Conservation (phyloP, 2,888 invertebrate genomes). For the Apodemia zela region DNA sequence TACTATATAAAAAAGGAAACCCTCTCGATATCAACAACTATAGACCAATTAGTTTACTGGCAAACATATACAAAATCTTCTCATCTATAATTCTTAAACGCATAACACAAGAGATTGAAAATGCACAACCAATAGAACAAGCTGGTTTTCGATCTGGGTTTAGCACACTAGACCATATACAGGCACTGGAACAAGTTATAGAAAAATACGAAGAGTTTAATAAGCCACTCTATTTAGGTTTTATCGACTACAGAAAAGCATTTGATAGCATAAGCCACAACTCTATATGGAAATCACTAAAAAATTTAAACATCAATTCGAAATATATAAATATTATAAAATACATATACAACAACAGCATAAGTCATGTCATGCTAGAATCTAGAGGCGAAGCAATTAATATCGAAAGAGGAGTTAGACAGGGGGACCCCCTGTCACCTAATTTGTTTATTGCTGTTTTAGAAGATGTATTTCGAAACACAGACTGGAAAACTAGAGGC, state of each 20-base stretch:
- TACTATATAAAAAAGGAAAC: not conserved
- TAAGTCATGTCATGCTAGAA: too few species aligned
- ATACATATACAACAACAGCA: constrained; percentile 16
- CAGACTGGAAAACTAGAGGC: not conserved
- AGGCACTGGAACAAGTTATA: constrained; percentile 11
- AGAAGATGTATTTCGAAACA: not conserved
- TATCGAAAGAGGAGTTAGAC: too few species aligned
- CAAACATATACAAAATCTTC: too few species aligned
- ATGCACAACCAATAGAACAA: not conserved
- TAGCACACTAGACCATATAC: not conserved
- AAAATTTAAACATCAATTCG: constrained; percentile 4
- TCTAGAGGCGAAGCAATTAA: too few species aligned
- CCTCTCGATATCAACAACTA: not conserved
- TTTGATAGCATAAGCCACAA: not conserved
- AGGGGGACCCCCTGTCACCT: too few species aligned
- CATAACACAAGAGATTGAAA: not conserved
- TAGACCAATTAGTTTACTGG: too few species aligned
- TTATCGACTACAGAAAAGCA: not conserved
- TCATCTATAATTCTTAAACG: too few species aligned
- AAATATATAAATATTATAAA: constrained; percentile 6
- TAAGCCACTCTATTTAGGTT: too few species aligned
- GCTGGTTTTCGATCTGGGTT: too few species aligned
- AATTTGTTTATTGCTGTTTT: too few species aligned
- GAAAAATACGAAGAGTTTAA: too few species aligned
- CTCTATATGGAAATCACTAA: constrained; percentile 15